Base-by-base conservation (phyloP, 2,797 vertebrate genomes). In the Acridotheres tristis region DNA sequence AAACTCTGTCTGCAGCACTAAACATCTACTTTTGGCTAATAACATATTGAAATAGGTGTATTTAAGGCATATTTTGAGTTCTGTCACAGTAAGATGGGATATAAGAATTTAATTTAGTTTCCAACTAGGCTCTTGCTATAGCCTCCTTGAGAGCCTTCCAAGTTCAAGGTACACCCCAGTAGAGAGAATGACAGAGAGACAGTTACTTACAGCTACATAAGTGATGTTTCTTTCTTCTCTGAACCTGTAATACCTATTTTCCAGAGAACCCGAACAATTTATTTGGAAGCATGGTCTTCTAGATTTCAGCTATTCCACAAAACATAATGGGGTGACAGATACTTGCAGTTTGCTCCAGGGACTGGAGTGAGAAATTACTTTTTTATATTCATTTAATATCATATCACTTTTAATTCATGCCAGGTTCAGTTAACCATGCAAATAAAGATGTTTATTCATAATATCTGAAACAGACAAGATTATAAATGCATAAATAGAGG, bases 361-460 rank as follows among this genome's bases (percentile, higher is more conserved):
- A 84, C 20, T 72, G 17, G 16, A 93, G 10, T n/a, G 5, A 85
- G 13, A 78, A 93, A 63, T 89, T 89, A 48, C 40, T 59, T 72
- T 38, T 51, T 87, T 5, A 67, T 40, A 76, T 40, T 58, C 1
- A 58, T 43, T 94, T 90, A 81, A 22, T 62, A 90, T 32, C 30
- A 16, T 21, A 72, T 30, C 43, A 77, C 23, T 89, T 92, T 55
- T 89, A 79, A 79, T 71, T 89, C 29, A 50, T 16, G 21, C 3
- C 40, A 87, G 13, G 12, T 62, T 87, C 81, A 75, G 26, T 76
- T 87, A 94, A 32, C 67, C 1, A 1, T 59, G 26, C 48, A 85
- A 93, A 82, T 66, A 82, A 77, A 75, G 17, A 27, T 34, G 8
- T 75, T 95, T 96, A 77, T 78, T 90, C 85, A 68, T 23, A 61